Percentiles rank a stretch among this genome's conserved stretches.
Evolutionary conservation across 2,797 vertebrate species (phyloP).

Genomic region (Otolemur crassicaudatus): DNA sequence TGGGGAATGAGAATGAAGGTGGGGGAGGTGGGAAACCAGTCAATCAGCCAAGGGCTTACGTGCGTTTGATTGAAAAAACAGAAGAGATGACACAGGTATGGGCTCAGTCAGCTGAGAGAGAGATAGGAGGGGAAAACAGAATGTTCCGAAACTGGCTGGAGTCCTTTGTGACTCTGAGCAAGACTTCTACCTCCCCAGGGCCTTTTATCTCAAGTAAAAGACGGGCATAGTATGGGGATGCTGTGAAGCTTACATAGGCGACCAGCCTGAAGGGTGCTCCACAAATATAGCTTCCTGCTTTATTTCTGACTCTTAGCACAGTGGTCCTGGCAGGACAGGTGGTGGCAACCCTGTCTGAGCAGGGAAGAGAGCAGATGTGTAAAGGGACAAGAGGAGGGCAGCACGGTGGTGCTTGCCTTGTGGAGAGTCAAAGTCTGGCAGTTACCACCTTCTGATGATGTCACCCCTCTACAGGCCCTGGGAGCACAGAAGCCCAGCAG

Average conservation of each 20-base stretch:
- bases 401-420: neutral
- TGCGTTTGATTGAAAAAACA: neutral
- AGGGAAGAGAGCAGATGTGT: neutral
- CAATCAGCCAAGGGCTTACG: neutral
- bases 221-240: accelerated
- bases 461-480: neutral
- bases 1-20: neutral
- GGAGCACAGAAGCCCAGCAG: neutral
- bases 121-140: neutral
- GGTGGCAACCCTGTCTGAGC: neutral
- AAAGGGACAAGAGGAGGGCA: neutral
- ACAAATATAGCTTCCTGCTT: neutral
- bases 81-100: neutral
- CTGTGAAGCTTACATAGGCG: neutral
- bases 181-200: neutral
- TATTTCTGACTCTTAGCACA: neutral
- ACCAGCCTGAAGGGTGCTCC: neutral
- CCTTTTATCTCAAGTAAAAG: neutral
- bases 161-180: neutral
- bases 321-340: neutral
- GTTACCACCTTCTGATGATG: neutral
- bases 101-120: neutral
- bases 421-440: neutral
- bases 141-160: neutral
- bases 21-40: neutral